phyloP scores from a whole-genome alignment of 2,797 vertebrate species.

The Cephalopachus bancanus region DNA sequence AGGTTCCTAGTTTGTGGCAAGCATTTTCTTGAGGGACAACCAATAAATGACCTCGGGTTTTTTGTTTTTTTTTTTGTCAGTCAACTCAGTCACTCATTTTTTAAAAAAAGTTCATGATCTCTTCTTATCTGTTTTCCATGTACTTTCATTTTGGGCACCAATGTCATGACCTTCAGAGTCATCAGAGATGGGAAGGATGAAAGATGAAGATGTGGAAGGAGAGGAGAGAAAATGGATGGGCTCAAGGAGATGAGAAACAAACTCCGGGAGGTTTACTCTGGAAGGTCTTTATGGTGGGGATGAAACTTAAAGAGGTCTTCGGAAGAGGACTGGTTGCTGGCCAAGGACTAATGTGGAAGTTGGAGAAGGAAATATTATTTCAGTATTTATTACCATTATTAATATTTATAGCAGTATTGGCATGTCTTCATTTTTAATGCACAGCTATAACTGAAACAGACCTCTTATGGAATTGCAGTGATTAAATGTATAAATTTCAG shows the following conservation, averaged over 20 bases:
- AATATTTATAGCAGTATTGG: conserved; percentile 72
- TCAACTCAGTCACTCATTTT: conserved; percentile 35
- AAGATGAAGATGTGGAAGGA: conserved; percentile 39
- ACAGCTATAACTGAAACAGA: conserved; percentile 69
- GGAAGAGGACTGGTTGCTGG: conserved; percentile 16
- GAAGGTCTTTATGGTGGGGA: conserved; percentile 36
- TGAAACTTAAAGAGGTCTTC: conserved; percentile 55
- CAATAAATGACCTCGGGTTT: background rate
- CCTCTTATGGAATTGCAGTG: conserved; percentile 47
- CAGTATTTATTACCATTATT: conserved; percentile 68
- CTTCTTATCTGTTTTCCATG: background rate
- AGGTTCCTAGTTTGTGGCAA: conserved; percentile 35
- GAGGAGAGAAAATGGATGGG: background rate
- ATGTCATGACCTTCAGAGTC: conserved; percentile 11
- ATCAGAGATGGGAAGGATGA: conserved; percentile 37
- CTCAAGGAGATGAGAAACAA: conserved; percentile 54
- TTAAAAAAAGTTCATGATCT: background rate
- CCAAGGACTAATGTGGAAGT: conserved; percentile 52
- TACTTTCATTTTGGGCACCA: conserved; percentile 39
- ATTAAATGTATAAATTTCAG: conserved; percentile 69
- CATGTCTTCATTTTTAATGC: conserved; percentile 63
- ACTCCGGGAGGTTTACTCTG: conserved; percentile 15
- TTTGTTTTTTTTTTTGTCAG: background rate
- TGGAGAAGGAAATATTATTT: conserved; percentile 70
- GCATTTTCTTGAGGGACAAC: conserved; percentile 41